Conservation (phyloP, 2,797 vertebrate genomes). For the Siniperca undulata region DNA sequence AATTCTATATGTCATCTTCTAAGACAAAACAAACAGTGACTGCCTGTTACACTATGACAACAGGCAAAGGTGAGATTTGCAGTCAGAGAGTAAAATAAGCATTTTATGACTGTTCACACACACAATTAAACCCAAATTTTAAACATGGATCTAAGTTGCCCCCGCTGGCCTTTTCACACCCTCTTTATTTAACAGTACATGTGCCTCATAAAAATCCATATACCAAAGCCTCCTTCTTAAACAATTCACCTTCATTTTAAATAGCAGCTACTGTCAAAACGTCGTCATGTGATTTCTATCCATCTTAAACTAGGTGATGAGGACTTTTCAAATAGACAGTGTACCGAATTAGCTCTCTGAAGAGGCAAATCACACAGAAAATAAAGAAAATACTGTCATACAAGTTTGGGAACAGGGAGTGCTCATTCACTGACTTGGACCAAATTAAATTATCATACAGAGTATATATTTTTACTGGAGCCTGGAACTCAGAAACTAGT, state of each 20-base stretch:
- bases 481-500: neutral
- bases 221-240: neutral
- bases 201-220: slow-evolving; percentile 2
- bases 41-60: neutral
- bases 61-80: slow-evolving; percentile 28
- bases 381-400: slow-evolving; percentile 7
- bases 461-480: neutral
- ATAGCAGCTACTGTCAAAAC: slow-evolving; percentile 10
- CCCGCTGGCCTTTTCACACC: neutral
- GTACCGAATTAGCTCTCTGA: slow-evolving; percentile 5
- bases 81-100: slow-evolving; percentile 22
- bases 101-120: slow-evolving; percentile 11
- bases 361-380: slow-evolving; percentile 21
- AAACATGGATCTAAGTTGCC: slow-evolving; percentile 3
- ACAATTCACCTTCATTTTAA: neutral
- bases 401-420: slow-evolving; percentile 47
- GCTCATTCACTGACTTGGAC: slow-evolving; percentile 27
- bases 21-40: slow-evolving; percentile 6
- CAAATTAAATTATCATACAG: slow-evolving; percentile 19
- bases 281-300: neutral
- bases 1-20: neutral
- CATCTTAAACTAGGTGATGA: neutral
- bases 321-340: neutral
- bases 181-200: slow-evolving; percentile 9
- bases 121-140: slow-evolving; percentile 11